Base-by-base conservation (phyloP, 2,888 invertebrate genomes). In the Patella depressa region DNA sequence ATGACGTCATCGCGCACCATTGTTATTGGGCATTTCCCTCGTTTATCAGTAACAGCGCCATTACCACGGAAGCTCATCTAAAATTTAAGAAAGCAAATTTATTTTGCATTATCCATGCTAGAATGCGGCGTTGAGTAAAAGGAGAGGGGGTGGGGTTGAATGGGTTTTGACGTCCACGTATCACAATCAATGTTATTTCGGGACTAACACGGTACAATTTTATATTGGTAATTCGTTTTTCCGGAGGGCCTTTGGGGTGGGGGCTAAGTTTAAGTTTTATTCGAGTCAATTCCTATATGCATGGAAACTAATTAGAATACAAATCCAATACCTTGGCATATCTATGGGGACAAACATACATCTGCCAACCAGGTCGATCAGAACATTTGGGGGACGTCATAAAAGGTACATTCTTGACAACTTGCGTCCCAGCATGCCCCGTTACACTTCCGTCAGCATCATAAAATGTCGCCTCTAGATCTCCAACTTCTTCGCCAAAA, bases 371-470 rank as follows among this genome's bases (percentile, higher is more conserved):
- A 53, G 53, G 17, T 45, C 71, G 74, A 17, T 70, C 12, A 24
- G 69, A 57, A 55, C 80, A 80, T n/a, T 72, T 45, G 3, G 71
- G 72, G 1, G 76, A 74, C 7, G 77, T 80, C 76, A 76, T 74
- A 72, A 80, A 80, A 12, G 74, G 78, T 15, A 34, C 19, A 74
- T 71, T n/a, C 9, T 53, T 53, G 15, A 80, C 80, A 14, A 80
- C 55, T 75, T 80, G 80, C 14, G 72, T 74, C 14, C 53, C 54
- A 3, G 74, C 19, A 2, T 65, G 71, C 0, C 80, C 80, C 2
- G 78, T 78, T 14, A 80, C 76, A 53, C 78, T 76, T 14, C 80
- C 80, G 57, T 80, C 80, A 3, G 24, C 53, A 69, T 80, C 80
- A 2, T 54, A 45, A 71, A 80, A 76, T 24, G 74, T 80, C 29